Evolutionary conservation across 2,113 vertebrate species (phyloP), one percentile per base, ranked within the genome.

Genomic region (Lepus europaeus): DNA sequence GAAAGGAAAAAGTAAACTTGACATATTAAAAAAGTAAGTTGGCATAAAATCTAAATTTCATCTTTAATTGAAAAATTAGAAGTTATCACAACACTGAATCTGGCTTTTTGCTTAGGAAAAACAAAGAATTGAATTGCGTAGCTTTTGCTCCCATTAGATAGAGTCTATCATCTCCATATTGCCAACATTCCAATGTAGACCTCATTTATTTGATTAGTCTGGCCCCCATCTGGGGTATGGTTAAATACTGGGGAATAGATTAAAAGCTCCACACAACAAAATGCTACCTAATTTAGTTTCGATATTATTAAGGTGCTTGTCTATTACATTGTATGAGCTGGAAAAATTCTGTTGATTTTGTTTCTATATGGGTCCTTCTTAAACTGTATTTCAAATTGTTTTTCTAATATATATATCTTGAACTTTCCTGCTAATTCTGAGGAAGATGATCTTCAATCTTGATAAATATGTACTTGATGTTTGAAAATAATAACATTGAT

Each of bases 401-500:
- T 39, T 45, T 45, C 45, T 45, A 45, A 45, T 45, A 45, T 45
- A 45, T 45, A 45, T 45, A 45, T 6, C 45, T 45, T 45, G 45
- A 49, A 94, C 6, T 66, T 84, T 91, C n/a, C 6, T 59, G 4
- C 39, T 86, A 74, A 64, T 20, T 78, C 17, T 85, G 76, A 85
- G 39, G 5, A 45, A 11, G 29, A 49, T 87, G 9, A 91, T 5
- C 17, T 93, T n/a, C 6, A 88, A 27, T 89, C 88, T 64, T 64
- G 23, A 77, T 76, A 81, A 94, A 70, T 14, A 14, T 83, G 29
- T 66, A 83, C 1, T 8, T 94, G 13, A 66, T 81, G 16, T 25
- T 77, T 95, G 53, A 96, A 96, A 87, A 70, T 77, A 33, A 17
- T 53, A 87, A 90, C 14, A 66, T 7, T 78, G 36, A 91, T 61